These are phyloP conservation scores for Proisotoma minuta DNA, from an alignment of 2,888 invertebrate genomes.

Conservation along the genomic window DNA sequence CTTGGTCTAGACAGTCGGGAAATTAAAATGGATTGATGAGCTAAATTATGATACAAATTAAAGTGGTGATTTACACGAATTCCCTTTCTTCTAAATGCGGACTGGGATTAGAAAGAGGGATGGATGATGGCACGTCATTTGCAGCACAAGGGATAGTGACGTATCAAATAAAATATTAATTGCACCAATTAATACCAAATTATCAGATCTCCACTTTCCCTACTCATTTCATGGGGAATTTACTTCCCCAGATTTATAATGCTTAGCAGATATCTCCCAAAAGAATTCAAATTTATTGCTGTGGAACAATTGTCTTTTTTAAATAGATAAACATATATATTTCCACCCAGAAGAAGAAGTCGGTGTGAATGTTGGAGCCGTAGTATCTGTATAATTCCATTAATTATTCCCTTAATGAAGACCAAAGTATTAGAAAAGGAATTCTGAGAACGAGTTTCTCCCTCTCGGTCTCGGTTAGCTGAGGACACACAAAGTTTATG, in stretches of 20 bases:
- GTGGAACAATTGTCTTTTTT: too few species aligned
- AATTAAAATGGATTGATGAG: conserved; percentile 3
- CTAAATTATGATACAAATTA: background rate
- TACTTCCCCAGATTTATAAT: too few species aligned
- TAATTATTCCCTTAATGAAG: conserved; percentile 19
- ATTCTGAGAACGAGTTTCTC: background rate
- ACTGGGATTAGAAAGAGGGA: background rate
- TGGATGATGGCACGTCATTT: conserved; percentile 3
- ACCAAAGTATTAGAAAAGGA: conserved; percentile 5
- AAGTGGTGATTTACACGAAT: background rate
- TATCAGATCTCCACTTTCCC: conserved; percentile 10
- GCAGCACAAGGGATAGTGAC: background rate
- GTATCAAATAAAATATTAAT: conserved; percentile 16
- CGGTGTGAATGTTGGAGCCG: background rate
- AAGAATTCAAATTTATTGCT: too few species aligned
- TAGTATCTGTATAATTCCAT: conserved; percentile 10
- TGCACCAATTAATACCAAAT: conserved; percentile 16
- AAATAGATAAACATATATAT: too few species aligned
- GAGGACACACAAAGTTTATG: conserved; percentile 16
- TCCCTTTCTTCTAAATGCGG: background rate
- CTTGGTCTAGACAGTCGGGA: background rate
- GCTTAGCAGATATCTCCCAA: too few species aligned
- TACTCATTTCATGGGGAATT: too few species aligned
- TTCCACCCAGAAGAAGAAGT: too few species aligned
- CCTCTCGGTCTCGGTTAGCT: too few species aligned